phyloP scores from a whole-genome alignment of 2,113 vertebrate genomes.

The Speoplatyrhinus poulsoni region DNA sequence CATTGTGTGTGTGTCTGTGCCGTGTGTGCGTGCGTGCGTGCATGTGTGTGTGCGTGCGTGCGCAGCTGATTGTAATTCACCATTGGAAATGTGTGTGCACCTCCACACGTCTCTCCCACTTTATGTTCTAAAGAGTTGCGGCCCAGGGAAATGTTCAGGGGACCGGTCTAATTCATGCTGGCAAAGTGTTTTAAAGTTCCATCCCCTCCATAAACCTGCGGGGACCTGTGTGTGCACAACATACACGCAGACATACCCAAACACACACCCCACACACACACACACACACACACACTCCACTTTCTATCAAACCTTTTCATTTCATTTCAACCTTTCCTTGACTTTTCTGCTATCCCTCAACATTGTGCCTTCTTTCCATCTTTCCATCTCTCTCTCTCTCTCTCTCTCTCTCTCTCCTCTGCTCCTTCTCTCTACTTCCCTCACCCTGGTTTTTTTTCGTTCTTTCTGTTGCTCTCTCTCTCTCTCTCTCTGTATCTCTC shows the following conservation, averaged over 20 bases:
- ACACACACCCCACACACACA: too few relatives aligned
- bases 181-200: conserved; percentile 66
- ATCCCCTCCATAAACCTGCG: conserved; percentile 47
- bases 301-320: too few relatives aligned
- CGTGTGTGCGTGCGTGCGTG: conserved; percentile 43
- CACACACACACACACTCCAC: too few relatives aligned
- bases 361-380: background rate
- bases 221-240: conserved; percentile 14
- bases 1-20: conserved; percentile 16
- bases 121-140: conserved; percentile 64
- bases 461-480: background rate
- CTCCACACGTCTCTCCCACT: conserved; percentile 60
- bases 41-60: conserved; percentile 46
- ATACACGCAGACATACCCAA: too few relatives aligned
- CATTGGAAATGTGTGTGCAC: background rate
- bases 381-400: conserved; percentile 8
- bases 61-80: background rate
- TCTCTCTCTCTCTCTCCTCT: conserved; percentile 4
- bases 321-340: too few relatives aligned
- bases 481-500: conserved; percentile 44
- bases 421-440: conserved; percentile 8
- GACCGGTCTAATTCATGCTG: conserved; percentile 63
- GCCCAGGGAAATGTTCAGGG: conserved; percentile 56
- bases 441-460: background rate
- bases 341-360: too few relatives aligned